Base-by-base conservation (phyloP, 2,888 invertebrate genomes). In the Phortica magna region DNA sequence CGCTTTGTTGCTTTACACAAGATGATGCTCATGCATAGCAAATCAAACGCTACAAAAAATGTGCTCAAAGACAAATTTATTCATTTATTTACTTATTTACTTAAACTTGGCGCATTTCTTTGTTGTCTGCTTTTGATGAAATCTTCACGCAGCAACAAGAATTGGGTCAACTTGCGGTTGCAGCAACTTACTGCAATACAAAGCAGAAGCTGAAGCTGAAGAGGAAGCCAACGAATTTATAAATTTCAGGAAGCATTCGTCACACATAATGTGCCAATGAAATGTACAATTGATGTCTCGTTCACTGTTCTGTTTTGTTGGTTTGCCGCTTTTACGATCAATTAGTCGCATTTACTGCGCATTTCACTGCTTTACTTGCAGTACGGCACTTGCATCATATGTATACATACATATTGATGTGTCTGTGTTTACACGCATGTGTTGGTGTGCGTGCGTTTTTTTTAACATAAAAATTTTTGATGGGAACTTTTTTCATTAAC, bases 281-380 rank as follows among this genome's bases (percentile, higher is more conserved):
- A 68, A 22, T 48, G 22, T 12, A 10, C 48, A 68, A n/a, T 71
- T 71, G 31, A 53, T 68, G 17, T 61, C 19, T 61, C 19, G 10
- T 73, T 59, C 10, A 61, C 17, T 73, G 59, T 19, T 64, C 43
- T 61, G 48, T 68, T 57, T 39, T 57, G 22, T 31, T 55, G 7
- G n/a, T 74, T 65, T 43, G 43, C 14, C 77, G 31, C 75, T 83
- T 86, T 85, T 87, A 85, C 82, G 87, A 87, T 83, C 87, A 85
- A 86, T 86, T 86, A 86, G 87, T 73, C 79, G 82, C 86, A 87
- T 86, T 86, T 87, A 86, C 78, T 78, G 84, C 80, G 79, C n/a
- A 55, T 14, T 31, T 31, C 55, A 17, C 2, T 9, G 9, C 39
- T 64, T 64, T 64, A 5, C 5, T 31, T 65, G 65, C 48, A 41